phyloP scores from a whole-genome alignment of 2,888 invertebrate genomes.

The Stegophylla sp. region DNA sequence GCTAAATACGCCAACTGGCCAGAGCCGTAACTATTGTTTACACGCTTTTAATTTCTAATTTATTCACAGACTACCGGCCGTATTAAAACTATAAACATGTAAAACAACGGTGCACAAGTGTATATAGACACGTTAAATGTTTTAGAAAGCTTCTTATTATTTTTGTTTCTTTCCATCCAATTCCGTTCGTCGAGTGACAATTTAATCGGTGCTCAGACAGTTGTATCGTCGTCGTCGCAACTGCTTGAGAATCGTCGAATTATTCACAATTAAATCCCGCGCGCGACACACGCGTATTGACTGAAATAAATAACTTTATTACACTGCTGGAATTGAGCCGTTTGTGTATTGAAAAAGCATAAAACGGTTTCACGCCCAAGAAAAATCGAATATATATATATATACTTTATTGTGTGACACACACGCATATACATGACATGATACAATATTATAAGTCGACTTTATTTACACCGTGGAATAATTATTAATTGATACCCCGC shows the following conservation, averaged over 20 bases:
- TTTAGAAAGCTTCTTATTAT: constrained; percentile 27
- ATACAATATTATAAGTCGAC: too few relatives aligned
- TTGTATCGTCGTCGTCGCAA: background rate
- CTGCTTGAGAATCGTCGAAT: constrained; percentile 15
- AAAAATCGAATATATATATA: background rate
- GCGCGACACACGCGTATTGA: too few relatives aligned
- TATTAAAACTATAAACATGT: constrained; percentile 18
- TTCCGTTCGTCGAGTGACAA: constrained; percentile 4
- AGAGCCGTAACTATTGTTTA: constrained; percentile 11
- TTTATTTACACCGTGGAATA: constrained; percentile 2
- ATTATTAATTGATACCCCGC: background rate
- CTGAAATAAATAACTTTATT: constrained; percentile 26
- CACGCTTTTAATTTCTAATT: constrained; percentile 44
- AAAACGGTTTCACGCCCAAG: background rate
- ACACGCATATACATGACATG: background rate
- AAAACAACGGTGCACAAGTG: constrained; percentile 18
- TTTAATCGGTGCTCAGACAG: background rate
- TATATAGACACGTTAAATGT: constrained; percentile 8
- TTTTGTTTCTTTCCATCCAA: background rate
- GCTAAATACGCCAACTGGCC: too few relatives aligned
- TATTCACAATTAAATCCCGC: constrained; percentile 12
- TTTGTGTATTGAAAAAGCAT: constrained; percentile 6
- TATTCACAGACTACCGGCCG: constrained; percentile 6
- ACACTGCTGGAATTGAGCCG: background rate
- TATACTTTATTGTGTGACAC: background rate